Evolutionary conservation across 2,113 vertebrate genomes (phyloP), one percentile per base, ranked within the genome.

Genomic region (Zosterops borbonicus): DNA sequence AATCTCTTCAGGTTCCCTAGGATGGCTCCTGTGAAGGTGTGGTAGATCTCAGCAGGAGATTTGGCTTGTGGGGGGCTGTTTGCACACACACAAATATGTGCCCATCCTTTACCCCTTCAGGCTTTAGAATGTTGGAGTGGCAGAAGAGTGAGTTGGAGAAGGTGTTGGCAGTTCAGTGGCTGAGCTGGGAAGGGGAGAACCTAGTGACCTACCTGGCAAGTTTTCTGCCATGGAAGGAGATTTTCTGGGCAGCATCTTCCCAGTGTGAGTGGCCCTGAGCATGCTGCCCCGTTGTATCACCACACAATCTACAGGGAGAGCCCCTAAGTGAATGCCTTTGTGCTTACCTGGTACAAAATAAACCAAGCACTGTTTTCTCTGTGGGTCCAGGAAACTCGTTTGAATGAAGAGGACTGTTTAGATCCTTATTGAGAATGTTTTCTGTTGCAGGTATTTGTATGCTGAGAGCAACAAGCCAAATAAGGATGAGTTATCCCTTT

Each of bases 261-360:
- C 50, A 27, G 52, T 17, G 8, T 10, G 69, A 3, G 11, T 31
- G 76, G 15, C 23, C 27, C 12, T 39, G 53, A 53, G 19, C 2
- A 1, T 3, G 0, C 12, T 17, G 39, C 55, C 6, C 59, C 0
- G 0, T 4, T 35, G 2, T 0, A 0, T 35, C 25, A 6, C 5
- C 15, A 1, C 5, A 1, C 3, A 15, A 15, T 7, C 52, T 33
- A 9, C 9, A 28, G 19, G 22, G 12, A 53, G 9, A 41, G 37
- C 28, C 50, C 10, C 67, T 7, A 0, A 2, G 11, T 35, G 83
- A 39, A 4, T 42, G 42, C 23, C 60, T 58, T 33, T n/a, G 15
- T 81, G 60, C 60, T 63, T 50, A 11, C 21, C 17, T 60, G 27
- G 7, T 39, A 15, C 2, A 0, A 24, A 47, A 23, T 33, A n/a